Conservation (phyloP, 2,113 vertebrate genomes). For the Sakesphorus luctuosus region DNA sequence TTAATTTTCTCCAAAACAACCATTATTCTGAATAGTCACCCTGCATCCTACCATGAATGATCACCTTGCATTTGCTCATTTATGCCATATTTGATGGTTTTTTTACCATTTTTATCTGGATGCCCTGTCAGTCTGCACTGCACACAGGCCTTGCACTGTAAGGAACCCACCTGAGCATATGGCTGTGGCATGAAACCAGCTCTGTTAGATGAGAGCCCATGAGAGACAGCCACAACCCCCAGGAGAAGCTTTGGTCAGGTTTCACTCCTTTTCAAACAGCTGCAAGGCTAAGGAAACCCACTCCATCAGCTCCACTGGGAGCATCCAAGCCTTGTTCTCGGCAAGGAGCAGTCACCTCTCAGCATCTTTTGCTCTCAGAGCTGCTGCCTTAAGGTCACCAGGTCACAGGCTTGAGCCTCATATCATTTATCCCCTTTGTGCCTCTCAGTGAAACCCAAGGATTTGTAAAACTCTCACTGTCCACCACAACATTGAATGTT, state of each 20-base stretch:
- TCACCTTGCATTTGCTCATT: not conserved
- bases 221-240: not conserved
- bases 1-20: not conserved
- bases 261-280: not conserved
- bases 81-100: not conserved
- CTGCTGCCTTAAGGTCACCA: not conserved
- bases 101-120: not conserved
- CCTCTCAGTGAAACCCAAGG: not conserved
- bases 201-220: not conserved
- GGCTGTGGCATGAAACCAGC: not conserved
- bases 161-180: accelerated
- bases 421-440: not conserved
- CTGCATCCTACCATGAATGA: not conserved
- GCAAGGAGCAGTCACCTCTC: not conserved
- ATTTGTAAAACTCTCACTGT: not conserved
- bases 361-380: not conserved
- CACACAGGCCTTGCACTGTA: not conserved
- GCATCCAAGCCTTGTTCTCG: not conserved
- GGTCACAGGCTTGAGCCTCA: not conserved
- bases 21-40: not conserved
- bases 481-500: not conserved
- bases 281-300: not conserved
- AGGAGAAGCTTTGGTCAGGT: not conserved
- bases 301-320: not conserved
- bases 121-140: not conserved